Conservation (phyloP, 1,140 invertebrate genomes). For the Nomia melanderi region DNA sequence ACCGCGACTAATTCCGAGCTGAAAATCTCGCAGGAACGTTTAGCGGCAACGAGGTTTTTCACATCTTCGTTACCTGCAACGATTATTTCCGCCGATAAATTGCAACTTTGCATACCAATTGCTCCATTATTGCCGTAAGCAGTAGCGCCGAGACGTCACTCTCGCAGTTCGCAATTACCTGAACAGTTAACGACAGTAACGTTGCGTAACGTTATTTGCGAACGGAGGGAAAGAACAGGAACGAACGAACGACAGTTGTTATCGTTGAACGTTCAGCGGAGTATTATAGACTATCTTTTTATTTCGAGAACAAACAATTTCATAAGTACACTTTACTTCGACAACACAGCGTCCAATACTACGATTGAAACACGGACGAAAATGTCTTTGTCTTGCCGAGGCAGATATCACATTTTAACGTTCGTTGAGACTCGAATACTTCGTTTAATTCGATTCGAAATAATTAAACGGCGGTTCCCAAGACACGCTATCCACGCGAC, state of each 20-base stretch:
- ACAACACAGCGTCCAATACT: too few species aligned
- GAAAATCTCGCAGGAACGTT: not conserved
- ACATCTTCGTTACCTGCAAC: not conserved
- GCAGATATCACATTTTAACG: too few species aligned
- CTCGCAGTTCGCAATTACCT: not conserved
- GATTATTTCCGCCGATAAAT: not conserved
- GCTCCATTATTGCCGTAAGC: not conserved
- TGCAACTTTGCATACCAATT: not conserved
- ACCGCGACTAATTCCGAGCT: not conserved
- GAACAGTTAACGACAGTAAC: not conserved
- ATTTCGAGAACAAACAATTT: too few species aligned
- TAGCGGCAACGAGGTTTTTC: not conserved
- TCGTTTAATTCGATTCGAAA: not conserved
- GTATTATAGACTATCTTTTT: too few species aligned
- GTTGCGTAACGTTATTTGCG: slow-evolving; percentile 13
- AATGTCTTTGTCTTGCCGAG: too few species aligned
- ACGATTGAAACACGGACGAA: too few species aligned
- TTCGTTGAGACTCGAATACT: slow-evolving; percentile 15
- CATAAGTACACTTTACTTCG: too few species aligned
- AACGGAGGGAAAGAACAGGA: not conserved
- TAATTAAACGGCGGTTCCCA: slow-evolving; percentile 12
- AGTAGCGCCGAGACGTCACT: not conserved
- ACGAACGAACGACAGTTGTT: not conserved
- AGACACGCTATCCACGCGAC: not conserved
- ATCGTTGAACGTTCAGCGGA: too few species aligned